phyloP scores from a whole-genome alignment of 53 echinoderm and acorn worm species.

The Mesocentrotus franciscanus region DNA sequence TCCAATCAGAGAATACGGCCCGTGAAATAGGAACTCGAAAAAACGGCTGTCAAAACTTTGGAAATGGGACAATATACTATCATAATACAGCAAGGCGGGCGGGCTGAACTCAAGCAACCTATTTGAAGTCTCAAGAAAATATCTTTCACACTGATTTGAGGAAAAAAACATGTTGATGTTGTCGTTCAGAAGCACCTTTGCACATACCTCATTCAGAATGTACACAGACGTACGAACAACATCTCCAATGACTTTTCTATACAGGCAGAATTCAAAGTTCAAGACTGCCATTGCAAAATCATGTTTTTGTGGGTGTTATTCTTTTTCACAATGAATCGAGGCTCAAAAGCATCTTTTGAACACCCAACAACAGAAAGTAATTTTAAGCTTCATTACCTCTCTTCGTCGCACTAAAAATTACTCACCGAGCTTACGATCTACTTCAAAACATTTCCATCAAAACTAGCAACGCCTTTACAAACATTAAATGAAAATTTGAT shows the following conservation, averaged over 20 bases:
- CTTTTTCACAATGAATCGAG: not conserved
- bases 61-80: slow-evolving; percentile 44
- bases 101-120: not conserved
- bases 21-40: slow-evolving; percentile 35
- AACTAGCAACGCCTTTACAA: slow-evolving; percentile 18
- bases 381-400: slow-evolving; percentile 29
- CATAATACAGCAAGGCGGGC: not conserved
- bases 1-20: slow-evolving; percentile 26
- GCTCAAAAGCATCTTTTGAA: not conserved
- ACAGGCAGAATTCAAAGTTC: not conserved
- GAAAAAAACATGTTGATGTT: not conserved
- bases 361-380: slow-evolving; percentile 1
- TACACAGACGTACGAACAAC: not conserved
- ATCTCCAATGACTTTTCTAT: not conserved
- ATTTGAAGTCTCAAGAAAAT: not conserved
- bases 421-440: not conserved
- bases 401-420: not conserved
- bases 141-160: not conserved
- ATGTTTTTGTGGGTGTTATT: not conserved
- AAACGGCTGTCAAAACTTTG: slow-evolving; percentile 56
- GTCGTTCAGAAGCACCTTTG: not conserved
- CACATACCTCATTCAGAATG: not conserved
- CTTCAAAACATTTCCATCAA: not conserved
- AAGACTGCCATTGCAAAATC: not conserved
- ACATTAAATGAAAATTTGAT: not conserved